Evolutionary conservation across 2,113 vertebrate species (phyloP).

Genomic region (Cairina moschata): DNA sequence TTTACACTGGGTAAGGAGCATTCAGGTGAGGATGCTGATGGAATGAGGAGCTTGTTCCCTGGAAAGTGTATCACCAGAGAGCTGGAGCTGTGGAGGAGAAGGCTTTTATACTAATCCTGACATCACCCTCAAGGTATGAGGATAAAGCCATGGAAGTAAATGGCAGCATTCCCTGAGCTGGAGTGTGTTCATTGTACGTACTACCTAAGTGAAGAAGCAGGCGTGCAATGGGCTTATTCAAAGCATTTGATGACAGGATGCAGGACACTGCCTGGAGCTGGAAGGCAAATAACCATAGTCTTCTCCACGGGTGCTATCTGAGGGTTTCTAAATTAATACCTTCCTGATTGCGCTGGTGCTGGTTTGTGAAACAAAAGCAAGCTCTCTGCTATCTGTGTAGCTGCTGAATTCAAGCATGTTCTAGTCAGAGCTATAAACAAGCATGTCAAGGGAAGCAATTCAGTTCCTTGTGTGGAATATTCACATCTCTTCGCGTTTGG

Average conservation of each 20-base stretch:
- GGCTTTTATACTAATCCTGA: background rate
- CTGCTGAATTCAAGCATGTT: background rate
- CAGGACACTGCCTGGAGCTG: slow-evolving; percentile 36
- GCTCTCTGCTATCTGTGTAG: background rate
- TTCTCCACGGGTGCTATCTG: slow-evolving; percentile 42
- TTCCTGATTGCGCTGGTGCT: background rate
- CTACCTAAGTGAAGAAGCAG: background rate
- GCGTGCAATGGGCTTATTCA: background rate
- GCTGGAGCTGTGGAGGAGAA: background rate
- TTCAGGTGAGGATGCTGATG: background rate
- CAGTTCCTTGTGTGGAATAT: background rate
- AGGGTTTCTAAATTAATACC: background rate
- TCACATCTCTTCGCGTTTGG: background rate
- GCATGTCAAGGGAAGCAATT: background rate
- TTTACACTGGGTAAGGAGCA: background rate
- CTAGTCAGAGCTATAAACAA: background rate
- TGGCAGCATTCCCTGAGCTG: background rate
- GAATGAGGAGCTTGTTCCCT: background rate
- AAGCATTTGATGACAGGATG: slow-evolving; percentile 51
- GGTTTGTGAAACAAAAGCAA: background rate
- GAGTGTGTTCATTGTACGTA: background rate
- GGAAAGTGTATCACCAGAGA: background rate
- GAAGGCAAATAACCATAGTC: slow-evolving; percentile 35
- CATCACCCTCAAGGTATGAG: background rate
- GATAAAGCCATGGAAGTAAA: background rate